Conservation (phyloP, 2,797 vertebrate species). For the Pachyuromys duprasi region DNA sequence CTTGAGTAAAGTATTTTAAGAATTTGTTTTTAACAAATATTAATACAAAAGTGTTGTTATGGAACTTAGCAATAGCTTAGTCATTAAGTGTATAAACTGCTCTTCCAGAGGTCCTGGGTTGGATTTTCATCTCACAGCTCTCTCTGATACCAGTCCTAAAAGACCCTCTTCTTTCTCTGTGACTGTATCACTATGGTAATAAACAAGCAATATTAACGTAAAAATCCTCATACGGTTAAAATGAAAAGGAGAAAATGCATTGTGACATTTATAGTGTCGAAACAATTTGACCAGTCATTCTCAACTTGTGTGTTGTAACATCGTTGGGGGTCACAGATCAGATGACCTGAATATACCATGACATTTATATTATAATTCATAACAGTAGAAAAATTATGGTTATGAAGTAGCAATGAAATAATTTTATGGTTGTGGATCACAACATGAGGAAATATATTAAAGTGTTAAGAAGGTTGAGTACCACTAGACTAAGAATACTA, state of each 20-base stretch:
- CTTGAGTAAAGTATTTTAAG: not conserved
- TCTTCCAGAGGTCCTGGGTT: not conserved
- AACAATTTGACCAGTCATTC: not conserved
- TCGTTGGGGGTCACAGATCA: not conserved
- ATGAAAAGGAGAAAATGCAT: not conserved
- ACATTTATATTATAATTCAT: not conserved
- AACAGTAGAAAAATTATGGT: not conserved
- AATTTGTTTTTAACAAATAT: not conserved
- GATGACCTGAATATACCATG: not conserved
- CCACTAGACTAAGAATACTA: not conserved
- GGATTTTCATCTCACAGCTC: not conserved
- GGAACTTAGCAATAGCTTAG: not conserved
- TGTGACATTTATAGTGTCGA: not conserved
- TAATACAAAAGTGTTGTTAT: not conserved
- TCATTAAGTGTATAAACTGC: no score
- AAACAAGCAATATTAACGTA: not conserved
- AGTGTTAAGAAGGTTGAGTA: not conserved
- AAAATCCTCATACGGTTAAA: not conserved
- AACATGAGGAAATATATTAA: not conserved
- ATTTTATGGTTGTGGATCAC: not conserved
- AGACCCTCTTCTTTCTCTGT: not conserved
- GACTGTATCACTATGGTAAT: not conserved
- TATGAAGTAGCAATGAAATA: not conserved
- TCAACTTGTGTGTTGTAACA: not conserved
- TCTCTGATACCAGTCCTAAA: not conserved